Base-by-base conservation (phyloP, 2,113 vertebrate species). In the Rafetus swinhoei region DNA sequence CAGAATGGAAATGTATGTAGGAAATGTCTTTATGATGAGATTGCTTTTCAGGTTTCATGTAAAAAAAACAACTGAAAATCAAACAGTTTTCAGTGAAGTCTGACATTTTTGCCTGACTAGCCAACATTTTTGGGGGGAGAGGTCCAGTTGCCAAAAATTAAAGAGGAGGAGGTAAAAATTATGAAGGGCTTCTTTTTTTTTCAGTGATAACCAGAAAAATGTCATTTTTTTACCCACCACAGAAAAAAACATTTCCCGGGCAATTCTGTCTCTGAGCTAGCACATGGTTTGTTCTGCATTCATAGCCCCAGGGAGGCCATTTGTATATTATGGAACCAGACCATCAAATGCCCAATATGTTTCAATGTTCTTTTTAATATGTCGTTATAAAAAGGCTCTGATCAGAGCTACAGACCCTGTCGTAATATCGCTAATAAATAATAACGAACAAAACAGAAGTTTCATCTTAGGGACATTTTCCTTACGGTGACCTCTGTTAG, bases 341-440 rank as follows among this genome's bases (percentile, higher is more conserved):
- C 6, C 39, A 19, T 22, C 22, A 60, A 90, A 86, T 91, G 3
- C 24, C 62, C 45, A 84, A 4, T 29, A 3, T 90, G 29, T 81
- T 90, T 79, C 2, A 39, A 77, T 25, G 24, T 50, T 11, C 45
- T 25, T 25, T 35, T 25, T 25, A 35, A 35, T 72, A 76, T 45
- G 22, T 45, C 22, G 25, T 77, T 77, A 50, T 7, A 77, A 77
- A 45, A 15, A 25, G 22, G 25, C 13, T 6, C 39, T 14, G 11
- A 13, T 25, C 39, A 76, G 12, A 76, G 22, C 39, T 50, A 77
- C 12, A 93, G 45, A 6, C 52, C 54, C 0, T 0, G 12, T 3
- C 77, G 3, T 21, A 57, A 0, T 21, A 24, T 15, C 72, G 72
- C 15, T 24, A 39, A 50, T 62, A 25, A 4, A 80, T 62, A 15